Evolutionary conservation across 2,888 invertebrate genomes (phyloP), one percentile per base, ranked within the genome.

Genomic region (Pristionchus mayeri): DNA sequence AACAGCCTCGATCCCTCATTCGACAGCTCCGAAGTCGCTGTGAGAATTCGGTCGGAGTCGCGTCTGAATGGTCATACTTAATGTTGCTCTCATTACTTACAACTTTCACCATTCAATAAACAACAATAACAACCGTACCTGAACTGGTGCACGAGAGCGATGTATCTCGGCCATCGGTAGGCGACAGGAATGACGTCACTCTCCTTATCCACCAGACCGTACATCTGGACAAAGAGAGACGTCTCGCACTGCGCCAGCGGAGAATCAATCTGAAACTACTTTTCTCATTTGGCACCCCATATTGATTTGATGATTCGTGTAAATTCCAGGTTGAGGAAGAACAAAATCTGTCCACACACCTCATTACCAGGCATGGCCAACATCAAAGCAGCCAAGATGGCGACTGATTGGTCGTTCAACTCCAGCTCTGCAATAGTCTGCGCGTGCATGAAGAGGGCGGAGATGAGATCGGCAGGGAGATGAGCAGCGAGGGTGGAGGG

Each of bases 351-450:
- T 24, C 24, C 16, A 6, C 21, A 1, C 16, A 80, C 80, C 80
- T 80, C 40, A 24, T 30, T 84, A 30, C 86, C 86, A 0, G 86
- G 85, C 4, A 85, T 84, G 76, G 88, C 85, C 48, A 88, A 27
- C 80, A 88, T 80, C 16, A 88, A 44, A 3, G 88, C 86, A 21
- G 86, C 63, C 21, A 88, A 60, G 9, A 88, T 40, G 11, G 88
- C 87, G 24, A 87, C 30, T 63, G 85, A 76, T 24, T 83, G 83
- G 27, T 87, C 78, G 81, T 85, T 85, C 82, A 88, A 44, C 44
- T 87, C 82, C 34, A 87, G 75, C 7, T 71, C 44, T 16, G 85
- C 80, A 79, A 86, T 57, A 9, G 78, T 54, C 16, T 71, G 27
- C 21, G 86, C 86, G 37, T 84, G 83, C 21, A 18, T 27, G 57